A percentile compares a stretch with the other conserved stretches of the same genome.
Conservation (phyloP, 2,113 vertebrate genomes). For the Amphilophus citrinellus region DNA sequence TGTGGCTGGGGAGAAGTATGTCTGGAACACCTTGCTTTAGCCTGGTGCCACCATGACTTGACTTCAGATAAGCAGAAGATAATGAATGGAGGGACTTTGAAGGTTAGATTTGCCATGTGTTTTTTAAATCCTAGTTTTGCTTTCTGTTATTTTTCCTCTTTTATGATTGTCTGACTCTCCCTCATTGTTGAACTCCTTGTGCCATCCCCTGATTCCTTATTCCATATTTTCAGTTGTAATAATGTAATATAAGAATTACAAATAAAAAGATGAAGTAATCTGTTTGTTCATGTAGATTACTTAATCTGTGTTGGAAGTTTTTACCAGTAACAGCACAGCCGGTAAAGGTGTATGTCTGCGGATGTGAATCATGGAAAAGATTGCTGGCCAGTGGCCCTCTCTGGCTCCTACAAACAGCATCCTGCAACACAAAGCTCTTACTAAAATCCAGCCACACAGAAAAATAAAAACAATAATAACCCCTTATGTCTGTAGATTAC, state of each 20-base stretch:
- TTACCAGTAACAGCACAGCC: slow-evolving; percentile 94
- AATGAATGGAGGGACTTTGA: too few species aligned
- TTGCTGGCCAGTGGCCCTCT: slow-evolving; percentile 93
- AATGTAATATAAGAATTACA: background rate
- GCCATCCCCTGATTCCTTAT: background rate
- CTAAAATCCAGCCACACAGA: background rate
- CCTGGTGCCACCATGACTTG: too few species aligned
- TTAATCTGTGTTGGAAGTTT: background rate
- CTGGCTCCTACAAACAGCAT: slow-evolving; percentile 97
- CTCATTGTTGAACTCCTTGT: too few species aligned
- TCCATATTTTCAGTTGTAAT: background rate
- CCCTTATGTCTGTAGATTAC: background rate
- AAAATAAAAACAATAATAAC: background rate
- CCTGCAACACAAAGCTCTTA: slow-evolving; percentile 55
- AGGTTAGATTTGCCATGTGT: too few species aligned
- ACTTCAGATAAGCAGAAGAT: too few species aligned
- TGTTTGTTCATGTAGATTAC: background rate
- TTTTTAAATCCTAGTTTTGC: too few species aligned
- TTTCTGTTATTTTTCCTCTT: too few species aligned
- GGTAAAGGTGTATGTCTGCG: slow-evolving; percentile 94
- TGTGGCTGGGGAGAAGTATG: too few species aligned
- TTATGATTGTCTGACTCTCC: too few species aligned
- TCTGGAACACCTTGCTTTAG: too few species aligned
- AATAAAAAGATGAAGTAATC: background rate
- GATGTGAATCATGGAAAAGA: slow-evolving; percentile 99